These are phyloP conservation scores for Elegia similella DNA, from an alignment of 2,888 invertebrate species.

Conservation along the genomic window DNA sequence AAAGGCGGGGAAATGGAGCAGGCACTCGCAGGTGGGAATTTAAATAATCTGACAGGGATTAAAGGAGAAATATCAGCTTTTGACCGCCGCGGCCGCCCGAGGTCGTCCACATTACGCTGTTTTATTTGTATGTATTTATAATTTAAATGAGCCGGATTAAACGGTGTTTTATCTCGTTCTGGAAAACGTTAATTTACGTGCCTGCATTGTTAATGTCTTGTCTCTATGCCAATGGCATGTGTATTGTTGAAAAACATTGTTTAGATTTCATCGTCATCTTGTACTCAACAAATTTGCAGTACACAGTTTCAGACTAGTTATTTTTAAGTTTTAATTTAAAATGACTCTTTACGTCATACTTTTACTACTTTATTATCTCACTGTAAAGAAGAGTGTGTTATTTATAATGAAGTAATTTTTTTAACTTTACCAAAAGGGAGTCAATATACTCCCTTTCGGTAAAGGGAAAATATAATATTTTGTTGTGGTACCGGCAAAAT, in stretches of 20 bases:
- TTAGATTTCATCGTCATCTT: not conserved
- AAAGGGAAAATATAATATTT: no score
- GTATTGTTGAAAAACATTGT: slow-evolving; percentile 21
- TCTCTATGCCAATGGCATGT: slow-evolving; percentile 10
- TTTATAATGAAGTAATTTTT: no score
- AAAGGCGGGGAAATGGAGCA: slow-evolving; percentile 59
- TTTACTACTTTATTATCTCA: no score
- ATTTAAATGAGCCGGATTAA: slow-evolving; percentile 58
- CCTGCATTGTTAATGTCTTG: not conserved
- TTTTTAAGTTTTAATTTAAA: no score
- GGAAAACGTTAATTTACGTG: not conserved
- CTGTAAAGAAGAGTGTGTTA: no score
- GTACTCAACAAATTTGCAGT: no score
- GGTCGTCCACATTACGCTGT: slow-evolving; percentile 69
- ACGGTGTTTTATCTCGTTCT: slow-evolving; percentile 17
- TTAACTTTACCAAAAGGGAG: no score
- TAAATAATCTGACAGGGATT: slow-evolving; percentile 82
- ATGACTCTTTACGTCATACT: no score
- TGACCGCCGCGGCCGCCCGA: slow-evolving; percentile 65
- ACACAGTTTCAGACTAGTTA: no score
- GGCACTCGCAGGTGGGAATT: slow-evolving; percentile 78
- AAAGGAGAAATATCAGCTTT: slow-evolving; percentile 80
- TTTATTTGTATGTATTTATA: slow-evolving; percentile 61
- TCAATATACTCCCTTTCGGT: no score
- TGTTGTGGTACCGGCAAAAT: no score